Percentiles rank a stretch among this genome's conserved stretches.
phyloP scores from a whole-genome alignment of 2,113 vertebrate species.

The Gymnorhina tibicen region DNA sequence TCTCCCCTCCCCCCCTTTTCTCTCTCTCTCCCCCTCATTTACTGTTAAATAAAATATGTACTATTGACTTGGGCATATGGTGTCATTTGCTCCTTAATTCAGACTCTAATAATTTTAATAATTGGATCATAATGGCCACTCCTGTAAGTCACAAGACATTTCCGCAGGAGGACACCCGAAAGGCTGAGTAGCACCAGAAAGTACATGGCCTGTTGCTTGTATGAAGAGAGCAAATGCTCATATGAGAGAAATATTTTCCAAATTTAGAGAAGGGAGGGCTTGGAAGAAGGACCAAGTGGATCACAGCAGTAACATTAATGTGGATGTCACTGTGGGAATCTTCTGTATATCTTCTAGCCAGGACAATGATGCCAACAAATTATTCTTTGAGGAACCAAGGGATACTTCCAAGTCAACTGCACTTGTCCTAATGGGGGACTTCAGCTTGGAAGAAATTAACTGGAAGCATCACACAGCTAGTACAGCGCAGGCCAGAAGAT shows the following conservation, averaged over 20 bases:
- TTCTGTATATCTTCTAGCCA: background rate
- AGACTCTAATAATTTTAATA: background rate
- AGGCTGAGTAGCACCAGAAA: background rate
- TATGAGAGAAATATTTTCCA: background rate
- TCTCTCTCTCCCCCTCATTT: background rate
- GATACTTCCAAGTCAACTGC: background rate
- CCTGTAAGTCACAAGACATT: background rate
- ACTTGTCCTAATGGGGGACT: background rate
- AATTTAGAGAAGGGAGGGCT: background rate
- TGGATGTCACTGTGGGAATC: background rate
- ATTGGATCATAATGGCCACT: background rate
- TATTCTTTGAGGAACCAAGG: background rate
- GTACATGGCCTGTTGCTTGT: background rate
- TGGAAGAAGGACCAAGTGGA: background rate
- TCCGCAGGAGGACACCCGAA: background rate
- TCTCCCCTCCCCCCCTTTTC: accelerated
- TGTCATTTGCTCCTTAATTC: background rate
- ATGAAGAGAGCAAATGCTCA: background rate
- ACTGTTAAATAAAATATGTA: background rate
- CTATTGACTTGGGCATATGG: background rate
- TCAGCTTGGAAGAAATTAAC: background rate
- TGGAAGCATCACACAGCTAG: background rate
- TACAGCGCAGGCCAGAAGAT: background rate
- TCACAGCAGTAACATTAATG: background rate
- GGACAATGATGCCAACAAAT: background rate